A percentile compares a stretch with the other conserved stretches of the same genome.
Evolutionary conservation across 1,140 invertebrate genomes (phyloP).

Genomic region (Tetragnatha versicolor): DNA sequence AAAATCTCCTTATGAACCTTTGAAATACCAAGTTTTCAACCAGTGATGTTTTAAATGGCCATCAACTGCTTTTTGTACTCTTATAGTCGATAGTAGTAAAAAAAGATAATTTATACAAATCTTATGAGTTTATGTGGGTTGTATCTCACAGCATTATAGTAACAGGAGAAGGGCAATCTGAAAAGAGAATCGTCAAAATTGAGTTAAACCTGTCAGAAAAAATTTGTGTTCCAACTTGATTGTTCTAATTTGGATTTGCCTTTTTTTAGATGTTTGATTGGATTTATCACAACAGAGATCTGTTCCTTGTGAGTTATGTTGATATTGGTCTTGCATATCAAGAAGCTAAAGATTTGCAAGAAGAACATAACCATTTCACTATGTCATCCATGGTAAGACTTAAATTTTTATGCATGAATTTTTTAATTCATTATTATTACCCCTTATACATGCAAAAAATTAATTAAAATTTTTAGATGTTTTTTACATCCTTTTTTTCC

Average conservation of each 20-base stretch:
- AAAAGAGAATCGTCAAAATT: neutral
- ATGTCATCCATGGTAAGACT: conserved; percentile 83
- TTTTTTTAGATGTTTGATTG: conserved; percentile 89
- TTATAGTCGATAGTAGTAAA: too few relatives aligned
- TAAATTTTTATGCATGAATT: too few relatives aligned
- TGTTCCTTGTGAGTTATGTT: conserved; percentile 93
- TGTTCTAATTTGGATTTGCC: neutral
- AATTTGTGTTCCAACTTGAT: neutral
- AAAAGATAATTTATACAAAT: too few relatives aligned
- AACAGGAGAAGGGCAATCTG: too few relatives aligned
- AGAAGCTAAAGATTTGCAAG: conserved; percentile 88
- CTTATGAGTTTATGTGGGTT: too few relatives aligned
- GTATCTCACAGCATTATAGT: too few relatives aligned
- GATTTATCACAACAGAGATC: conserved; percentile 93
- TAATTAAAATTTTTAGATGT: too few relatives aligned
- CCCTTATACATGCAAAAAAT: too few relatives aligned
- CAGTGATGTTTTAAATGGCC: neutral
- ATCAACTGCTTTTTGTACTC: neutral
- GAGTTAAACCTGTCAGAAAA: neutral
- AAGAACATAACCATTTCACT: conserved; percentile 95
- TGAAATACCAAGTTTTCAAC: too few relatives aligned
- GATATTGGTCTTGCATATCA: conserved; percentile 94
- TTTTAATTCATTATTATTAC: too few relatives aligned
- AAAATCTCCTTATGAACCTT: conserved; percentile 2
- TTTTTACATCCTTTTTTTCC: too few relatives aligned